Conservation (phyloP, 30 jellyfish, hydroid and myxozoan genomes). For the Aurelia sp. region DNA sequence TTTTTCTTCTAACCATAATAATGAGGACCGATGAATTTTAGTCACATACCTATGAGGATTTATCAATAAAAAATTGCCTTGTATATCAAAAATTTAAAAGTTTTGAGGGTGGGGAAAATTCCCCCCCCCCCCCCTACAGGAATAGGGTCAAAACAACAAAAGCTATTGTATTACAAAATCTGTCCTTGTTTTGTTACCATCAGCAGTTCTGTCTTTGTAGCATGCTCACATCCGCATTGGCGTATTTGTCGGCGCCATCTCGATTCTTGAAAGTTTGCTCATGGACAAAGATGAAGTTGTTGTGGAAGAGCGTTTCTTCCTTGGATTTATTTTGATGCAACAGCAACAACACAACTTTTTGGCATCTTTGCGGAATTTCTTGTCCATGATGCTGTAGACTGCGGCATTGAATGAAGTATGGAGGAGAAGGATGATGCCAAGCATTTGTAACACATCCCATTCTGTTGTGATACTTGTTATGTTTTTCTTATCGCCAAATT, state of each 20-base stretch:
- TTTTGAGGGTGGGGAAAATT: too few species aligned
- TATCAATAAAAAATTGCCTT: too few species aligned
- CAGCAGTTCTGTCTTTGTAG: too few species aligned
- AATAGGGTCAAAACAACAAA: too few species aligned
- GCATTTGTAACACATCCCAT: conserved; percentile 47
- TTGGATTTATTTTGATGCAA: background rate
- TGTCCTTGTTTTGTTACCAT: too few species aligned
- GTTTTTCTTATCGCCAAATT: conserved; percentile 17
- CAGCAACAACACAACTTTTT: conserved; percentile 46
- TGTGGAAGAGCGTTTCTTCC: conserved; percentile 8
- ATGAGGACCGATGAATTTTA: too few species aligned
- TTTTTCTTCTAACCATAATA: too few species aligned
- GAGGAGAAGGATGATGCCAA: conserved; percentile 40
- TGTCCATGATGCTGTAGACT: conserved; percentile 58
- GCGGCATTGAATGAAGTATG: conserved; percentile 61
- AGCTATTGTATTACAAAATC: too few species aligned
- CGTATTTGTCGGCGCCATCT: background rate
- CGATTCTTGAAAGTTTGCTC: background rate
- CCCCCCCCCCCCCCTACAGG: too few species aligned
- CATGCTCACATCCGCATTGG: too few species aligned
- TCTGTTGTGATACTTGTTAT: background rate
- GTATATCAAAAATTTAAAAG: too few species aligned
- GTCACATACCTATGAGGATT: too few species aligned
- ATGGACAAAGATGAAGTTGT: conserved; percentile 6
- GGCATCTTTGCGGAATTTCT: conserved; percentile 46